Conservation (phyloP, 2,113 vertebrate species). For the Halcyon senegalensis region DNA sequence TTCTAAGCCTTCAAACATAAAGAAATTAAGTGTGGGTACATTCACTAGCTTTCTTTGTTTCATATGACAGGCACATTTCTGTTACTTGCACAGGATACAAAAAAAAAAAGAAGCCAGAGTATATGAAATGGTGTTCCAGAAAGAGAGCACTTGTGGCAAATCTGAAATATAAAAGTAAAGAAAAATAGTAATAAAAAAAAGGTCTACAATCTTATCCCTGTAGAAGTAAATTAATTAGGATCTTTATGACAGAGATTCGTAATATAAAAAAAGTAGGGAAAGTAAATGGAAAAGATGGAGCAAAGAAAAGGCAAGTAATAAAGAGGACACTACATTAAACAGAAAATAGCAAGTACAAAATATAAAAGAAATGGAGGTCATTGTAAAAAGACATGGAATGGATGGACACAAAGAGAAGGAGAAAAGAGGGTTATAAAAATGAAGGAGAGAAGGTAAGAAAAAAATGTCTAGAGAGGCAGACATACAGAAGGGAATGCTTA, state of each 20-base stretch:
- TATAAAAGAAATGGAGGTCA: background rate
- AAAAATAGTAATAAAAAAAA: background rate
- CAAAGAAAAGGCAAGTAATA: background rate
- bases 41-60: background rate
- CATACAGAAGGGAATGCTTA: rapidly evolving
- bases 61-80: background rate
- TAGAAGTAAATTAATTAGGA: background rate
- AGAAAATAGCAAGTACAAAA: background rate
- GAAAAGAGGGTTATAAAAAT: background rate
- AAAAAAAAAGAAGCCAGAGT: background rate
- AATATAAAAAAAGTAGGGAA: background rate
- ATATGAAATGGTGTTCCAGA: background rate
- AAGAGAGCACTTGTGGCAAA: background rate
- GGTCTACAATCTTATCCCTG: background rate
- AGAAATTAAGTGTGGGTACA: background rate
- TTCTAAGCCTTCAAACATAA: background rate
- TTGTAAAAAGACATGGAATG: background rate
- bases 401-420: background rate
- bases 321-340: background rate
- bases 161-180: background rate
- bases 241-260: background rate
- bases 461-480: background rate
- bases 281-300: background rate
- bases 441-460: background rate
- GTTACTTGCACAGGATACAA: background rate